phyloP scores from a whole-genome alignment of 2,113 vertebrate species.

The Lepidothrix coronata region DNA sequence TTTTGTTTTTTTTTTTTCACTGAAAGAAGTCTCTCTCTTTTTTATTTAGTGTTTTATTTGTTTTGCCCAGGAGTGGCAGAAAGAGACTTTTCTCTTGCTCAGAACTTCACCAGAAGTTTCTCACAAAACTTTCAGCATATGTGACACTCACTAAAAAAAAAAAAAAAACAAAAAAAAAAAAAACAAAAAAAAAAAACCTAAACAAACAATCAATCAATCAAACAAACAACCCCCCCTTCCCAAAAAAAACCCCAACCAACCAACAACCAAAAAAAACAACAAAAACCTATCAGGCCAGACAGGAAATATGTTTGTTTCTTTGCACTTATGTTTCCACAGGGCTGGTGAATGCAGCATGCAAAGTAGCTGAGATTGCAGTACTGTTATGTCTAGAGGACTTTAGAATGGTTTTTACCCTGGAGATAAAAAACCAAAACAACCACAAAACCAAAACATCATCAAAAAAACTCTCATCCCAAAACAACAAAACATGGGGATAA shows the following conservation, averaged over 20 bases:
- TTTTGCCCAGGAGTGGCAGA: neutral
- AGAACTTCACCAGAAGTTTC: neutral
- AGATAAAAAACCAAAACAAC: neutral
- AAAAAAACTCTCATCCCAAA: neutral
- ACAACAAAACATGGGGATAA: neutral
- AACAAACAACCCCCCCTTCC: no score
- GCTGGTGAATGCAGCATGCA: neutral
- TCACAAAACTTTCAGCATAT: neutral
- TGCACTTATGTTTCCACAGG: neutral
- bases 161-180: neutral
- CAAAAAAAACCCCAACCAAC: neutral
- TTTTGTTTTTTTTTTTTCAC: neutral
- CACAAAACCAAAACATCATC: neutral
- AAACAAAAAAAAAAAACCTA: no score
- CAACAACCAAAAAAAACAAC: neutral
- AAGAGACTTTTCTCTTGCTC: neutral
- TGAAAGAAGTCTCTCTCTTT: neutral
- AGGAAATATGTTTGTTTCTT: neutral
- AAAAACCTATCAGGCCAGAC: neutral
- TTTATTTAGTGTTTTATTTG: neutral
- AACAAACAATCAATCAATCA: no score
- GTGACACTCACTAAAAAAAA: neutral
- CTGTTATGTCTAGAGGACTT: neutral
- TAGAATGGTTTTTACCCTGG: neutral
- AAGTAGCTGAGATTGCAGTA: neutral